Evolutionary conservation across 2,797 vertebrate species (phyloP), one percentile per base, ranked within the genome.

Genomic region (Rallus crepitans): DNA sequence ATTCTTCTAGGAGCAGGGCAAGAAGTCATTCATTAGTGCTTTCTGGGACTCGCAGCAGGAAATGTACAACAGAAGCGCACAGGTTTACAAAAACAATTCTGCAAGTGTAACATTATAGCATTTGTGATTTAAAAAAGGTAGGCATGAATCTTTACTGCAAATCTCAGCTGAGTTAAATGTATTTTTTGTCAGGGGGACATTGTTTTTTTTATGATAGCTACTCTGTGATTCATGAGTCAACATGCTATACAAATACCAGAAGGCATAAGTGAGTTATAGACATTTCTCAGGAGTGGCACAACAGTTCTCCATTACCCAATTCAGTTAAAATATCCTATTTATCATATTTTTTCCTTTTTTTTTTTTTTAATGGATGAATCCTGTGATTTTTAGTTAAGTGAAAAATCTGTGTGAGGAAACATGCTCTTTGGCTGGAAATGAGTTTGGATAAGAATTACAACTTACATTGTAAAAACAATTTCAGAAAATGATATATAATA

Each of bases 291-390:
- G 91, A 94, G 87, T 94, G 95, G 88, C 90, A 93, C 70, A 94
- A 91, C 85, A 90, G 87, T 90, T 96, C 95, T 96, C 93, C 57
- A 93, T 96, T 97, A 96, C 86, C 87, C 76, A 70, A 84, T 83
- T 93, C 94, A 80, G 72, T 95, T 96, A 97, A 97, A 97, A 96
- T 91, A 94, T 92, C 83, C 90, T 94, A 94, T 93, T 94, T 95
- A 87, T 95, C 71, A 87, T 89, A 47, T 6, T 30, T 55, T 45
- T 82, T 10, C 7, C 27, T 52, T 45, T 80, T 64, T 82, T 59
- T n/a, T 52, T 78, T 28, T 73, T 63, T 48, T 84, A 91, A 90
- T 78, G 71, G 45, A 87, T 72, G 83, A 94, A 95, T 92, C 30
- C 40, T 87, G 65, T 45, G 75, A 72, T 87, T 96, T 96, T 94